Evolutionary conservation across 2,797 vertebrate species (phyloP), one percentile per base, ranked within the genome.

Genomic region (Enteromius argenteus): DNA sequence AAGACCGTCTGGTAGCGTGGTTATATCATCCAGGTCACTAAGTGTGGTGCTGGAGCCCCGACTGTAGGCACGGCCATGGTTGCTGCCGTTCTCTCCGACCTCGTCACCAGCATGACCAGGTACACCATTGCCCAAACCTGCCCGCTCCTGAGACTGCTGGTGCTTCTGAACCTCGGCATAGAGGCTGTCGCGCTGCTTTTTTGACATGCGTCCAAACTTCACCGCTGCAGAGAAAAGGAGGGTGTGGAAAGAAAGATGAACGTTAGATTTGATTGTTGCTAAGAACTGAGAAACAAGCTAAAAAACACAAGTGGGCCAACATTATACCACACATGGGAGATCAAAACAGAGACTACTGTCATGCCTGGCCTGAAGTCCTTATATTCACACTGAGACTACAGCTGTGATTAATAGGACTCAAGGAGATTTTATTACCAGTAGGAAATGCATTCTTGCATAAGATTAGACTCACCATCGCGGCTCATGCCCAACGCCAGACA

Each of bases 141-240:
- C 84, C 49, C 94, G 92, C 87, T 97, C 96, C 91, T 96, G 96
- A 76, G 92, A 94, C 92, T 96, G 96, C 87, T 97, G 97, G 90
- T 98, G 97, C 84, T 96, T 97, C 94, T 98, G 96, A 77, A 98
- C 97, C 92, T 98, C 97, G 0, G 97, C 97, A 0, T 97, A 97
- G 53, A 98, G 94, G 88, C 96, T 97, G 94, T 97, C 97, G 0
- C 97, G 94, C 91, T 98, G 97, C 91, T 97, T 98, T 91, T 98
- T 98, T 1, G 97, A 98, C 97, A 98, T 98, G 72, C 97, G 96
- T 46, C 97, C 97, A 0, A 98, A 98, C 89, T 98, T 98, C 87
- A 98, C 97, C 1, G 97, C 97, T 98, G 91, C 27, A 35, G 11
- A 62, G 66, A 49, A 77, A 44, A 64, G 30, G 4, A 71, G 67